phyloP scores from a whole-genome alignment of 2,888 invertebrate species.

The Clanis bilineata region DNA sequence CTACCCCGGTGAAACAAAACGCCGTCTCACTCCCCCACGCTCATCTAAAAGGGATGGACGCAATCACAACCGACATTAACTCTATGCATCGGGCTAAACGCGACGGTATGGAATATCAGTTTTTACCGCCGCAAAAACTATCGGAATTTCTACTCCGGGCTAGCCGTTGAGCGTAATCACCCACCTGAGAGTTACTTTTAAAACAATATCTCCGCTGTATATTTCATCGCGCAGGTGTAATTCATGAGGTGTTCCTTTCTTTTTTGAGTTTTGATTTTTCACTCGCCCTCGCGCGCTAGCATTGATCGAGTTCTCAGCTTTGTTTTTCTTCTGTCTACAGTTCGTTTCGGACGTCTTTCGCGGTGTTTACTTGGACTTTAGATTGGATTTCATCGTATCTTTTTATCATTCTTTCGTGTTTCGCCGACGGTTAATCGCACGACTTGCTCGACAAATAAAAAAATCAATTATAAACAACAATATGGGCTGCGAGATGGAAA shows the following conservation, averaged over 20 bases:
- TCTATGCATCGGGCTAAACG: slow-evolving; percentile 73
- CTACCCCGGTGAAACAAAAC: slow-evolving; percentile 69
- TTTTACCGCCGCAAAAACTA: slow-evolving; percentile 80
- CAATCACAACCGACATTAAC: slow-evolving; percentile 79
- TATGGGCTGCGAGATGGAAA: slow-evolving; percentile 61
- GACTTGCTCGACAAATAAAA: slow-evolving; percentile 52
- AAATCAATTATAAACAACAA: slow-evolving; percentile 71
- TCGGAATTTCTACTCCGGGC: slow-evolving; percentile 75
- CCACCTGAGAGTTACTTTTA: slow-evolving; percentile 70
- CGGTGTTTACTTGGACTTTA: slow-evolving; percentile 70
- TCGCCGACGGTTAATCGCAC: slow-evolving; percentile 53
- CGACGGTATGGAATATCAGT: slow-evolving; percentile 77
- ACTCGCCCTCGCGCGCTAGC: slow-evolving; percentile 49
- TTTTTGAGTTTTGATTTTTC: slow-evolving; percentile 68
- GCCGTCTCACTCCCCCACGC: slow-evolving; percentile 59
- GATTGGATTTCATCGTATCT: slow-evolving; percentile 64
- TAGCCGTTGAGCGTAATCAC: slow-evolving; percentile 70
- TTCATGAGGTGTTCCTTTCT: slow-evolving; percentile 63
- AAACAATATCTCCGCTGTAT: slow-evolving; percentile 75
- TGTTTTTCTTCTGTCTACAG: slow-evolving; percentile 77
- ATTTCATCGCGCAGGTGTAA: slow-evolving; percentile 75
- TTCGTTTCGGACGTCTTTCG: slow-evolving; percentile 62
- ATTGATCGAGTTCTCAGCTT: slow-evolving; percentile 67
- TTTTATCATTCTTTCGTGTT: slow-evolving; percentile 50
- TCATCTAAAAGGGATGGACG: slow-evolving; percentile 50